A percentile compares a stretch with the other conserved stretches of the same genome.
Conservation (phyloP, 2,888 invertebrate genomes). For the Stenodera caucasica region DNA sequence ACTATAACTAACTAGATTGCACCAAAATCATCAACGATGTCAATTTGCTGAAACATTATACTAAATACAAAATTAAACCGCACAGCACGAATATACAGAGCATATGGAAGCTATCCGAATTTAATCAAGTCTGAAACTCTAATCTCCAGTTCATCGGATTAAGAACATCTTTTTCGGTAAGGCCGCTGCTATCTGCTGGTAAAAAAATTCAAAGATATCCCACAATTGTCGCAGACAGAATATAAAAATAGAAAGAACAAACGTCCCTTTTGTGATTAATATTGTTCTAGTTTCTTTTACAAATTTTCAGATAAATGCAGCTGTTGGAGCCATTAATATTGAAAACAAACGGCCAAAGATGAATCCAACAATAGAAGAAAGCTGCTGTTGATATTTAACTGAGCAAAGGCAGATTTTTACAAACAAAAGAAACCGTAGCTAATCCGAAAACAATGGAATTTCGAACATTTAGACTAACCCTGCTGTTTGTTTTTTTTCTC, state of each 20-base stretch:
- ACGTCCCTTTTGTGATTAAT: not conserved
- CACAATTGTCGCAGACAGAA: not conserved
- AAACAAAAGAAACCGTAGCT: constrained; percentile 38
- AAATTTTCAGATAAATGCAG: not conserved
- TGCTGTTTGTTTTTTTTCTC: constrained; percentile 7
- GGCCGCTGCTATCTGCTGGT: not conserved
- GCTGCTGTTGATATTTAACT: constrained; percentile 31
- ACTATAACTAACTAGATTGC: constrained; percentile 6
- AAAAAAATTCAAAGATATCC: not conserved
- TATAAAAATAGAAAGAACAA: too few relatives aligned
- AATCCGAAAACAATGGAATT: constrained; percentile 33
- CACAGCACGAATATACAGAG: not conserved
- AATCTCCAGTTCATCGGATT: constrained; percentile 5
- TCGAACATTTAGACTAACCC: not conserved
- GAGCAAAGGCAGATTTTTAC: constrained; percentile 31
- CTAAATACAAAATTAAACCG: constrained; percentile 7
- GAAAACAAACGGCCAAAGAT: constrained; percentile 18
- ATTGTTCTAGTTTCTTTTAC: not conserved
- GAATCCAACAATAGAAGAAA: constrained; percentile 15
- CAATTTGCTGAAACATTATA: constrained; percentile 7
- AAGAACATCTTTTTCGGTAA: not conserved
- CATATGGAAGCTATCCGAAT: not conserved
- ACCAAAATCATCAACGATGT: constrained; percentile 8
- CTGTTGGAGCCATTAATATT: constrained; percentile 15
- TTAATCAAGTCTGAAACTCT: constrained; percentile 3